A percentile compares a stretch with the other conserved stretches of the same genome.
Evolutionary conservation across 2,797 vertebrate species (phyloP).

Genomic region (Ambastaia sidthimunki): DNA sequence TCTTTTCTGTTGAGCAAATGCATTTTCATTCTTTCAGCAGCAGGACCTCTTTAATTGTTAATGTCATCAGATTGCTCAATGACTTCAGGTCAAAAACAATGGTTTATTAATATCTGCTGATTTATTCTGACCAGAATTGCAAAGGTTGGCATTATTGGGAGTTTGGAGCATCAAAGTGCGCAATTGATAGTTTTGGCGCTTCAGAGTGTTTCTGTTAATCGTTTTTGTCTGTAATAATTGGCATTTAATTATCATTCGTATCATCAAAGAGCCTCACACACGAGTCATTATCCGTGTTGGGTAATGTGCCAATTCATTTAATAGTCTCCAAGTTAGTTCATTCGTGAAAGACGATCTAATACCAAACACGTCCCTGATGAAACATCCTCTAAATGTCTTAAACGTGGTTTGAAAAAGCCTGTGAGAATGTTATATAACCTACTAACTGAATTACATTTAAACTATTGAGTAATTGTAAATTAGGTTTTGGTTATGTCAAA

Average conservation of each 20-base stretch:
- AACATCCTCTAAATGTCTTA: neutral
- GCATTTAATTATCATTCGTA: neutral
- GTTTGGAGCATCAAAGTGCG: neutral
- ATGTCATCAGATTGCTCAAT: neutral
- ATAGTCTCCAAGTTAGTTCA: slow-evolving; percentile 8
- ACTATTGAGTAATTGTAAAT: neutral
- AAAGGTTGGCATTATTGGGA: slow-evolving; percentile 22
- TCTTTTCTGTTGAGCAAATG: no score
- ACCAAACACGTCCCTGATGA: slow-evolving; percentile 3
- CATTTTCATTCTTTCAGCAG: no score
- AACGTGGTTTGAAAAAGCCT: neutral
- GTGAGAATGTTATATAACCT: neutral
- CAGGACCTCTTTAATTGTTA: no score
- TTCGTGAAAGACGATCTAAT: neutral
- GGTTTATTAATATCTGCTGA: neutral
- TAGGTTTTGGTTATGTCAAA: neutral
- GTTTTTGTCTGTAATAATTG: slow-evolving; percentile 25
- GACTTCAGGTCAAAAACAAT: neutral
- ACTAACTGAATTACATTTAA: neutral
- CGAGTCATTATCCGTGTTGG: slow-evolving; percentile 27
- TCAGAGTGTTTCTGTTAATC: slow-evolving; percentile 39
- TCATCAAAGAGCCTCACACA: slow-evolving; percentile 28
- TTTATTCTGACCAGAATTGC: neutral
- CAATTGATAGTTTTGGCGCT: slow-evolving; percentile 9
- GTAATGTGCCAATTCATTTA: slow-evolving; percentile 16